Conservation (phyloP, 2,113 vertebrate genomes). For the Arizona elegans region DNA sequence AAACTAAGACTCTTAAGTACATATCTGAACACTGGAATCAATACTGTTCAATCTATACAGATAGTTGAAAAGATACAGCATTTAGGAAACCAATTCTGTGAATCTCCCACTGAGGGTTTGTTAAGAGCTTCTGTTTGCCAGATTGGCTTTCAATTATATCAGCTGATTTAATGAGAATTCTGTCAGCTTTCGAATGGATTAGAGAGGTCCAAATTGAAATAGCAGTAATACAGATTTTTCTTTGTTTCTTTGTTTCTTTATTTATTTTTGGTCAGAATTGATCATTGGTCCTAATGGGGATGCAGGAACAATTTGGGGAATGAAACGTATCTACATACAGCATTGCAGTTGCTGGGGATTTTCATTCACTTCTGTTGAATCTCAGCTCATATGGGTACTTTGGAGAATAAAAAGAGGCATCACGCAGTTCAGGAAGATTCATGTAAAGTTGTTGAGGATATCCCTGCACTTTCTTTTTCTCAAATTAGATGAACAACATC, state of each 20-base stretch:
- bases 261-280: background rate
- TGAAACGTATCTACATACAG: background rate
- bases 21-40: background rate
- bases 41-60: background rate
- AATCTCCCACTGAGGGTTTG: background rate
- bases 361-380: background rate
- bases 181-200: background rate
- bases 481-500: background rate
- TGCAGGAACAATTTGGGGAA: background rate
- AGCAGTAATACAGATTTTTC: background rate
- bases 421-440: background rate
- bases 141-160: background rate
- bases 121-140: background rate
- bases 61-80: background rate
- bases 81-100: background rate
- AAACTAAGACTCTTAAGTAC: background rate
- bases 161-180: background rate
- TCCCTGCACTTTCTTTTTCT: background rate
- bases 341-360: background rate
- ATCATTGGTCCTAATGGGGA: background rate
- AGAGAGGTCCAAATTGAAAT: background rate
- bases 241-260: background rate
- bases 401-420: background rate
- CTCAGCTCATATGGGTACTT: background rate
- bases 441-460: background rate